Conservation (phyloP, 2,113 vertebrate genomes). For the Miniopterus natalensis region DNA sequence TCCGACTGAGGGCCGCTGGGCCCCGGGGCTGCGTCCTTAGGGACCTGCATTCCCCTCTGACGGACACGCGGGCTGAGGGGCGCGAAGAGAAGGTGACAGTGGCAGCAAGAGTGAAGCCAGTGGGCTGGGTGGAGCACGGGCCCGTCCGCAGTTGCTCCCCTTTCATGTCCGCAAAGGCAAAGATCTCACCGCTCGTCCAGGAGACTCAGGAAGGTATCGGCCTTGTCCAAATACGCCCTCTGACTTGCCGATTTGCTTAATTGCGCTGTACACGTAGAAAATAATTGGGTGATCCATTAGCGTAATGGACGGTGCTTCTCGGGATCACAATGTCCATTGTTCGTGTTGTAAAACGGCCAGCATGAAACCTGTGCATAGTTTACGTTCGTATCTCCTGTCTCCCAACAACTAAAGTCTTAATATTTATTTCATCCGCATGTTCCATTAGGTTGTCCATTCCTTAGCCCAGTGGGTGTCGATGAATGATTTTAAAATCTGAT, state of each 20-base stretch:
- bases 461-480: not conserved
- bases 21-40: not conserved
- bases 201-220: not conserved
- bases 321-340: not conserved
- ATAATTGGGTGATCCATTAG: not conserved
- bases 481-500: not conserved
- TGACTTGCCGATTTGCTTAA: not conserved
- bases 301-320: not conserved
- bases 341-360: not conserved
- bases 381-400: not conserved
- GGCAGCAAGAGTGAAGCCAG: not conserved
- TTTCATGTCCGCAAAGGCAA: not conserved
- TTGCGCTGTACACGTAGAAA: not conserved
- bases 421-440: not conserved
- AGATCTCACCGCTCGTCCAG: not conserved
- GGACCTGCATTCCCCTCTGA: not conserved
- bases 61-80: not conserved
- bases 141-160: accelerated
- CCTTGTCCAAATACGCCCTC: not conserved
- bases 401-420: not conserved
- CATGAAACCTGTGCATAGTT: not conserved
- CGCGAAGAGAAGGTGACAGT: not conserved
- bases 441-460: not conserved
- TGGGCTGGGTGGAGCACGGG: too few relatives aligned
- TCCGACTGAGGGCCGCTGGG: not conserved